Base-by-base conservation (phyloP, 2,797 vertebrate species). In the Odontamblyopus rebecca region DNA sequence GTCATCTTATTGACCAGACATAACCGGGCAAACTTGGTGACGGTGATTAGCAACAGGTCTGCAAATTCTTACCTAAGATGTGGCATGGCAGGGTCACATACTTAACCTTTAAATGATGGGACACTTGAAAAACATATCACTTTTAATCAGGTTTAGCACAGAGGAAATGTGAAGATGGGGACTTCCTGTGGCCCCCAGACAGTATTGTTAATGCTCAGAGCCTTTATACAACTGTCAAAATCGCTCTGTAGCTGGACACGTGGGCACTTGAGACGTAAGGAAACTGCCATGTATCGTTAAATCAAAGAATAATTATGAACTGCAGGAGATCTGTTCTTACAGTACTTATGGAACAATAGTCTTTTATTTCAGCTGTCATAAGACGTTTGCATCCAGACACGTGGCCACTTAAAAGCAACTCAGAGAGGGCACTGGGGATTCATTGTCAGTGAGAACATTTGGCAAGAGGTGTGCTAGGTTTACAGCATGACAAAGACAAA, bases 321-420 rank as follows among this genome's bases (percentile, higher is more conserved):
- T 62, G 67, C 67, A 63, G 83, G 83, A 82, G 69, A 78, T 76
- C 74, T 75, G 30, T 73, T 80, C 85, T 84, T 86, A 86, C 77
- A 77, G 84, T 81, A 81, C 51, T 65, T 69, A 67, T 61, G 19
- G 72, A 29, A 89, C 84, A 88, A 88, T 86, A 51, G 82, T 72
- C 86, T 88, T 89, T 91, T 88, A 88, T 87, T 79, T 85, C 71
- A 63, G 82, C 82, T 83, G 86, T 87, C 88, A 75, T 70, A 71
- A 68, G 54, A 54, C 73, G 80, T 92, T 89, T 85, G 84, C 87
- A 76, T 77, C 63, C 26, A 68, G 84, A 88, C 89, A 91, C 78
- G 75, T 89, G 86, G 79, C 86, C 82, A 92, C 82, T 91, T 90
- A 90, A 91, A 91, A 68, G 78, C 77, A 72, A 89, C 88, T 84